Percentiles rank a stretch among this genome's conserved stretches.
Evolutionary conservation across 2,113 vertebrate genomes (phyloP).

Genomic region (Podocnemis expansa): DNA sequence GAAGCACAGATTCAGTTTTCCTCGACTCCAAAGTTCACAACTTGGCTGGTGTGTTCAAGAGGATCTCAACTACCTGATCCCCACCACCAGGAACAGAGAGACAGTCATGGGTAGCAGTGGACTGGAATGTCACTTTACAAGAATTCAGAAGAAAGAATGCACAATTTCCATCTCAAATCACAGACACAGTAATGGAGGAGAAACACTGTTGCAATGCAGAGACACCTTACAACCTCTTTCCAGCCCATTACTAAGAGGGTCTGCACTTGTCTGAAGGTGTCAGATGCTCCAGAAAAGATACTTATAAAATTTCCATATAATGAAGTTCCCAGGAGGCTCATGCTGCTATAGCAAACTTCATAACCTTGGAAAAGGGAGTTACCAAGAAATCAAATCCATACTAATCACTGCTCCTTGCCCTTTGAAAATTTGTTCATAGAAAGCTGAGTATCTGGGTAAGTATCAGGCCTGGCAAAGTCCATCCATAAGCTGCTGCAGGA

Average conservation of each 20-base stretch:
- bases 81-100: not conserved
- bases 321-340: conserved; percentile 23
- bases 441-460: not conserved
- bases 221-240: not conserved
- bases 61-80: not conserved
- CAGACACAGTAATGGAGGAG: not conserved
- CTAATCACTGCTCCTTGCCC: conserved; percentile 67
- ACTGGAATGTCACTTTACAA: not conserved
- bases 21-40: not conserved
- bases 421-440: conserved; percentile 20
- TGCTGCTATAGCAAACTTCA: conserved; percentile 11
- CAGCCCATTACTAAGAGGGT: not conserved
- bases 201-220: not conserved
- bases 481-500: not conserved
- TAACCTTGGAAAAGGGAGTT: not conserved
- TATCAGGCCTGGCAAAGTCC: conserved; percentile 65
- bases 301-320: not conserved
- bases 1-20: accelerated
- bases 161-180: not conserved
- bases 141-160: not conserved
- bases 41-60: not conserved
- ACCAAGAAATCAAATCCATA: conserved; percentile 29
- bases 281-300: not conserved
- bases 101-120: not conserved
- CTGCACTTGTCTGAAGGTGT: not conserved